Base-by-base conservation (phyloP, 2,113 vertebrate species). In the Carassius auratus region DNA sequence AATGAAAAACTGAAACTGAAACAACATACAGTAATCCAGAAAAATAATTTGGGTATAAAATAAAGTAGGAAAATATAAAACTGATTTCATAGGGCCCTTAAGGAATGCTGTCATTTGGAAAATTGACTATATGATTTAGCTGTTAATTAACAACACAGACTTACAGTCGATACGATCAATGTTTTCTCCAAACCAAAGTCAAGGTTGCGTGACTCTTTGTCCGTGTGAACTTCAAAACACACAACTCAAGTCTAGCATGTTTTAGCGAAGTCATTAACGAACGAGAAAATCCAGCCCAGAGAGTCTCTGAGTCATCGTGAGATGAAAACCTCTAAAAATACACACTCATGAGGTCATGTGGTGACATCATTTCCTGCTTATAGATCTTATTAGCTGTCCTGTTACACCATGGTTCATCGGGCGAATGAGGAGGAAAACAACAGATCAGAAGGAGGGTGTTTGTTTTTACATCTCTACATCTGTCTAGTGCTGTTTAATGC, bases 251-350 rank as follows among this genome's bases (percentile, higher is more conserved):
- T 82, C 50, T 61, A 81, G 61, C 50, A 68, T 10, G 71, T 52
- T 83, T 86, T 76, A 79, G 30, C 75, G 21, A 83, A 77, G 80
- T 87, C 79, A 85, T 87, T 82, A 82, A 83, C 52, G 68, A 75
- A 85, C 21, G 66, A 42, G 38, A 38, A 12, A 59, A 84, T 57
- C 14, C 42, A 75, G 64, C 81, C 82, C 74, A 75, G 91, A 91
- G 90, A 88, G 26, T 1, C 86, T 64, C 86, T 81, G 89, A 88
- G 91, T 91, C 91, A 90, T 90, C 89, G 91, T 90, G 90, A 91
- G 81, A 62, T 73, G 17, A 84, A 84, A 78, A 76, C 91, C 83
- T 79, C 89, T 71, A 92, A 90, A 90, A 92, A 92, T 90, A 90
- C 91, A 90, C 84, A 74, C 12, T 88, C 87, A 76, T 89, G 88